Evolutionary conservation across 92 coral and sea anemone species (phyloP), one percentile per base, ranked within the genome.

Genomic region (Epizoanthus stellaris): DNA sequence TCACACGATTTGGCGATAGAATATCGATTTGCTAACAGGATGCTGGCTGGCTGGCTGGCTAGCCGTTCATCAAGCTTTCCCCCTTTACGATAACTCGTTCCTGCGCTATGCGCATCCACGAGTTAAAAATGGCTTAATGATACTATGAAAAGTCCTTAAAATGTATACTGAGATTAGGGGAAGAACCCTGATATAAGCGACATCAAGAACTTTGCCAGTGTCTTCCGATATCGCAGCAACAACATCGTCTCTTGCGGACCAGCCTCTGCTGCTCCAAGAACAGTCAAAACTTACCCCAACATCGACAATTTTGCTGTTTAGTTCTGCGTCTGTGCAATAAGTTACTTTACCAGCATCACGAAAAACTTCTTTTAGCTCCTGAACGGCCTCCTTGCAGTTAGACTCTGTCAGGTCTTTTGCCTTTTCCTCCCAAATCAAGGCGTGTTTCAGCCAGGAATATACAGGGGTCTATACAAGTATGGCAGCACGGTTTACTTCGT

Each of bases 161-260:
- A 30, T 30, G 1, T 30, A 30, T 30, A 30, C 36, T 30, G 36
- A 30, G 36, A 30, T 30, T 30, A 30, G 36, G 36, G 36, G 2
- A 30, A 30, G 36, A 30, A 30, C 1, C 36, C 36, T 30, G 36
- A 30, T 30, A 30, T 30, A 30, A 30, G 36, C 2, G 36, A 82
- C 87, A 57, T 70, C 87, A 60, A 82, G 79, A 47, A 82, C 87
- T 70, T 61, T 70, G 67, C 87, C 80, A 16, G 87, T 82, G 80
- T 83, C 81, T 57, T 57, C 87, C 36, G 61, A 70, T 43, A 82
- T 71, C 9, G 80, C 87, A 4, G 79, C 87, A 82, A 82, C 76
- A 52, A 81, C 85, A 43, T 76, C 77, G 52, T 82, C 86, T 52
- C 86, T 67, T 63, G 85, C 20, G 17, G 76, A 67, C 85, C 85